These are phyloP conservation scores for Tinea semifulvella DNA, from an alignment of 2,888 invertebrate genomes.

Conservation along the genomic window DNA sequence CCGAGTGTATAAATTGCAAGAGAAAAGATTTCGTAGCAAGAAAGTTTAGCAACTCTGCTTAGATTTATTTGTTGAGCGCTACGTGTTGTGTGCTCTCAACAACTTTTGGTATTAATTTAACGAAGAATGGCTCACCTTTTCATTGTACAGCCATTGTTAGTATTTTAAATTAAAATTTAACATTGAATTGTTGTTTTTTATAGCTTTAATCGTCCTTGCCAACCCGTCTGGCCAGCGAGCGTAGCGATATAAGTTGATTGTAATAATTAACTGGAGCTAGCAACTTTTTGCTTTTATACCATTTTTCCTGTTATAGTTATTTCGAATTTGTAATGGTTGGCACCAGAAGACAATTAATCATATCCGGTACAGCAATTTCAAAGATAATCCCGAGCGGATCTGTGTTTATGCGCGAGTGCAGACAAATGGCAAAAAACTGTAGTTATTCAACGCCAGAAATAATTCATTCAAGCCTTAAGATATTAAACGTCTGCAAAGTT, in stretches of 20 bases:
- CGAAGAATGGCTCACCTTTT: conserved; percentile 19
- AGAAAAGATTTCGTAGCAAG: background rate
- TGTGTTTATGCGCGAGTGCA: conserved; percentile 13
- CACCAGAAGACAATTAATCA: conserved; percentile 27
- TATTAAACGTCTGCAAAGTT: no score
- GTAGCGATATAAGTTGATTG: no score
- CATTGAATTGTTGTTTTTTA: background rate
- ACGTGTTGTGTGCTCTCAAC: conserved; percentile 1
- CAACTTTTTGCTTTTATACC: no score
- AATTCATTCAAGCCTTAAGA: no score
- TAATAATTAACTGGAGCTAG: no score
- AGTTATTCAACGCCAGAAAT: no score
- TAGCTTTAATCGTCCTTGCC: background rate
- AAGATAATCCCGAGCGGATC: conserved; percentile 21
- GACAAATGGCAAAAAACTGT: no score
- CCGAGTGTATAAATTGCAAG: no score
- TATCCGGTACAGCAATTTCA: conserved; percentile 23
- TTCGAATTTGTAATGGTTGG: no score
- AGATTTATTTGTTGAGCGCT: conserved; percentile 1
- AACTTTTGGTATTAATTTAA: conserved; percentile 22
- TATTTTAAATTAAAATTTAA: background rate
- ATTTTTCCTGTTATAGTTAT: no score
- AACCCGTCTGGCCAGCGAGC: no score
- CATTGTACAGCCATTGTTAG: background rate
- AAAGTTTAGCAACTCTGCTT: conserved; percentile 6